Base-by-base conservation (phyloP, 2,797 vertebrate genomes). In the Oreochromis mossambicus region DNA sequence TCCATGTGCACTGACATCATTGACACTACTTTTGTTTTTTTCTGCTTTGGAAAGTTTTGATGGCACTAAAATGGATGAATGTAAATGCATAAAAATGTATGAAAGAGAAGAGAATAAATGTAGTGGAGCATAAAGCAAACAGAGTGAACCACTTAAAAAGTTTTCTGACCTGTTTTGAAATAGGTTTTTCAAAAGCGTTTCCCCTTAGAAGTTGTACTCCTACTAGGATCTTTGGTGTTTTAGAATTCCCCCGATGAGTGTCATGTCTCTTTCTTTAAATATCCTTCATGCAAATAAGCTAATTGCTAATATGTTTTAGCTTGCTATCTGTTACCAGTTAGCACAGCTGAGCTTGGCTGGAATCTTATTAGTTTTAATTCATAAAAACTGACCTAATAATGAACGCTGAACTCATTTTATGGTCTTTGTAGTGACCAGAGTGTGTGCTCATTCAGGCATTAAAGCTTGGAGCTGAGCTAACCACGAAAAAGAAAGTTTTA, bases 21-120 rank as follows among this genome's bases (percentile, higher is more conserved):
- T 48, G 68, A 73, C 24, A 73, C 26, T 73, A 29, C 41, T 73
- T 73, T 29, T 29, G 68, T 7, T 73, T 29, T 73, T 63, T 46
- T 19, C 24, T 17, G 24, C 14, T 46, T 15, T 73, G 66, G 24
- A n/a, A 73, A 48, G 24, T 73, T 68, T 48, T 19, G 41, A 73
- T 73, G 41, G 68, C 41, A 29, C 41, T 26, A 70, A 70, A 70
- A 48, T 48, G 9, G 24, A 70, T 46, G 6, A 17, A 26, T 17
- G 5, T 17, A 15, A 29, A 73, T 48, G 43, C 15, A 48, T 13
- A 29, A 1, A 48, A 48, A 48, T 32, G 15, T 12, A 13, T 70
- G 14, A 43, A 43, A 43, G 17, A 46, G 15, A 48, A 75, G 43
- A 75, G 26, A 75, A 48, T 29, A 46, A 48, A 73, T 19, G 8